Base-by-base conservation (phyloP, 2,888 invertebrate species). In the Tubulanus polymorphus region DNA sequence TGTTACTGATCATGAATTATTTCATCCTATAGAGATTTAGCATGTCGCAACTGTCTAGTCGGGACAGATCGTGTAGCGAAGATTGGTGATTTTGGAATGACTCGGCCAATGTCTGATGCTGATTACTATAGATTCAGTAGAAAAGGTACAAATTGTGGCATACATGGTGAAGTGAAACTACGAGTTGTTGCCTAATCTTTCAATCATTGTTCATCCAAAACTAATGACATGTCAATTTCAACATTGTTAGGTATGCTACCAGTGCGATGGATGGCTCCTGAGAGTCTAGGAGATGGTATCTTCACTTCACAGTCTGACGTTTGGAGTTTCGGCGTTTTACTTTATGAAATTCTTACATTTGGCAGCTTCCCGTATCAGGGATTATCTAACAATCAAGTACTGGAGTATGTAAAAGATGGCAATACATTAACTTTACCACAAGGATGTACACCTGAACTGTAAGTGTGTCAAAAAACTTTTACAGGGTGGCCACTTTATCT, bases 261-360 rank as follows among this genome's bases (percentile, higher is more conserved):
- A 0, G 91, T 93, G 8, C 83, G 92, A 59, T 93, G 93, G 93
- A 93, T 93, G 93, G 87, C 93, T 1, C 93, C 93, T 0, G 93
- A 93, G 80, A 88, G 89, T 65, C 81, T 93, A 18, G 86, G 85
- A 2, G 82, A 88, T 26, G 93, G 93, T 12, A 83, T 90, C 53
- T 93, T 92, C 78, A 90, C 91, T 1, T 85, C 90, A 23, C 86
- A 88, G 35, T 90, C 92, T 0, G 93, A 94, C 79, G 87, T 93
- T 18, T 94, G 93, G 93, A 88, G 91, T 32, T 92, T 87, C 74
- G 93, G 92, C 3, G 89, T 93, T 41, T 82, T 93, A 25, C 82
- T 93, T 1, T 93, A 88, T 74, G 82, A 81, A 65, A 89, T 93
- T 54, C 87, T 92, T 55, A 91, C 93, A 0, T 92, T 93, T 79